Evolutionary conservation across 2,888 invertebrate species (phyloP), one percentile per base, ranked within the genome.

Genomic region (Caenorhabditis sp.): DNA sequence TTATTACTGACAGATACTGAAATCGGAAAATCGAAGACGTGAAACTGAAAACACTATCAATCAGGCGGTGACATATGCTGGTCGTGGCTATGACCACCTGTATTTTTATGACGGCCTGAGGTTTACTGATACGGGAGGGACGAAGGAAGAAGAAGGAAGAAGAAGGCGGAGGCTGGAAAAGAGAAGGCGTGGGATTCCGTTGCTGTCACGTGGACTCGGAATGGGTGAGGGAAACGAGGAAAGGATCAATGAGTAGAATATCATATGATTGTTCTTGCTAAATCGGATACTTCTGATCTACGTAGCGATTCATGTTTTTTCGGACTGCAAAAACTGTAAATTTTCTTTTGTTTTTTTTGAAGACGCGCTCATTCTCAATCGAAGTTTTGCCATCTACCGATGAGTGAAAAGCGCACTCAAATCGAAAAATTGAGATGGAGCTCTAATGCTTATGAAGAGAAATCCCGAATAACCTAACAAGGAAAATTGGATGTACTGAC

Each of bases 21-120:
- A 44, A 49, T 12, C 19, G 24, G 24, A 59, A 51, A 68, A 54
- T 26, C n/a, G n/a, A n/a, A n/a, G n/a, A n/a, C n/a, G n/a, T n/a
- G n/a, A 63, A 59, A 61, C 51, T 77, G 49, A 77, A 77, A 77
- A 76, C 70, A 77, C 69, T 70, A 70, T 70, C 69, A 77, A 77
- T 77, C 77, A 77, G 77, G 70, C 70, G 70, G 47, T 28, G 56
- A 51, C 66, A n/a, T n/a, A 63, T 68, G 66, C 31, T 49, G 72
- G 28, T 35, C 5, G 38, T 38, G 38, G 38, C 38, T 38, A 38
- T 38, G 61, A 61, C 56, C 72, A 61, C 61, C 72, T 47, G 38
- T 72, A 59, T 54, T 63, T 63, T 61, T 56, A 68, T 68, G 68
- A 68, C 35, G 49, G 31, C 24, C n/a, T n/a, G 38, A 38, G 44